Evolutionary conservation across 2,888 invertebrate genomes (phyloP).

Genomic region (Euplexia lucipara): DNA sequence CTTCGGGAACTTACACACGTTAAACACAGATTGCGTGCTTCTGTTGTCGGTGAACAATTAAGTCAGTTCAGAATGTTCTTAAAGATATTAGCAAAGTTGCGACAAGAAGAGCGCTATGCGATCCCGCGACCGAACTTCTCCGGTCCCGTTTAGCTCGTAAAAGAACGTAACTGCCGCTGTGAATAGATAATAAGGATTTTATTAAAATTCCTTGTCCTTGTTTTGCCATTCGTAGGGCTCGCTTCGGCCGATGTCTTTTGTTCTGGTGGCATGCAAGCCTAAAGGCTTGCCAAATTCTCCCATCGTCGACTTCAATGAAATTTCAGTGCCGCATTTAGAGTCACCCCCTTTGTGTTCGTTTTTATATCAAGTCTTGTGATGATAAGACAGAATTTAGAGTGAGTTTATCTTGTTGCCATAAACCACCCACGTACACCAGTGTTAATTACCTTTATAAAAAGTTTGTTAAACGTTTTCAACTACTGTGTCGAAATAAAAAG

Average conservation of each 20-base stretch:
- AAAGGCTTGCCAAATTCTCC: slow-evolving; percentile 76
- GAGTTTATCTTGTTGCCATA: slow-evolving; percentile 64
- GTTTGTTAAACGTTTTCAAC: slow-evolving; percentile 29
- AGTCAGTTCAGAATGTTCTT: slow-evolving; percentile 74
- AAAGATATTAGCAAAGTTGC: slow-evolving; percentile 82
- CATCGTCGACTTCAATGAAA: slow-evolving; percentile 78
- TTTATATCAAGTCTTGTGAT: slow-evolving; percentile 70
- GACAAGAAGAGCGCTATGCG: slow-evolving; percentile 75
- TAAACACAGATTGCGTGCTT: slow-evolving; percentile 65
- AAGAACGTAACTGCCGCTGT: slow-evolving; percentile 86
- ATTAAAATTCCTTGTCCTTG: slow-evolving; percentile 89
- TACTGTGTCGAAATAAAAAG: slow-evolving; percentile 27
- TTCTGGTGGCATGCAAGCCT: slow-evolving; percentile 81
- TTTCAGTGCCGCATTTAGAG: slow-evolving; percentile 77
- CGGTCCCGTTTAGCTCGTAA: slow-evolving; percentile 83
- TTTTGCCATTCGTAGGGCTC: slow-evolving; percentile 81
- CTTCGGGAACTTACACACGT: slow-evolving; percentile 60
- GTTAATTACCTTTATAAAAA: slow-evolving; percentile 46
- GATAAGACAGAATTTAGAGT: slow-evolving; percentile 66
- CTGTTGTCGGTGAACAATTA: slow-evolving; percentile 76
- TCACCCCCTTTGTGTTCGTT: slow-evolving; percentile 73
- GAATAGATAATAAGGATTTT: slow-evolving; percentile 90
- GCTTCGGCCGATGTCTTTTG: slow-evolving; percentile 78
- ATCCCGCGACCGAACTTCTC: slow-evolving; percentile 78
- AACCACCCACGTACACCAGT: slow-evolving; percentile 32